Evolutionary conservation across 2,797 vertebrate species (phyloP), one percentile per base, ranked within the genome.

Genomic region (Periophthalmus magnuspinnatus): DNA sequence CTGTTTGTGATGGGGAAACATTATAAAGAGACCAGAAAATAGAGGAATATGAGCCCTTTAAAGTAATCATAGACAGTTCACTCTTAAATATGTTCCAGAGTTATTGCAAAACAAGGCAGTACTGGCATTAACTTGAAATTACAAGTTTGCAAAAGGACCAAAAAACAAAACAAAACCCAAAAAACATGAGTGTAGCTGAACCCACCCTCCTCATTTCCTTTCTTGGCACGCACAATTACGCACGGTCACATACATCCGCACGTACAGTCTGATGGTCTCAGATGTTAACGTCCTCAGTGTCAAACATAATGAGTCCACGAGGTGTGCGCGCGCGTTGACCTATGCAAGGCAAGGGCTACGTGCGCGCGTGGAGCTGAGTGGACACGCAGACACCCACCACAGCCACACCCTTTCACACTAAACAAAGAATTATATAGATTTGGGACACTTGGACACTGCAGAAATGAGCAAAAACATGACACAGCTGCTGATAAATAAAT

Each of bases 381-480:
- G 85, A 75, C 80, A 76, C 62, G 72, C 62, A 58, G 41, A 11
- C 41, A 45, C 41, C 58, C 63, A 13, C 24, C 38, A 17, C 70
- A 67, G 90, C 90, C 87, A 89, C 90, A 85, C 88, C 90, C 90
- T 74, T 75, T 2, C n/a, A 11, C 64, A 48, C 74, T 84, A 84
- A 89, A 91, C 88, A 90, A 87, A 90, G 84, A 73, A 70, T 0
- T 66, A 50, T 34, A 17, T 58, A 70, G 60, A 54, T 19, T 34
- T 1, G 4, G 8, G 14, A 28, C 19, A 24, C 38, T 1, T 3
- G 2, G 16, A 5, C n/a, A 47, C 3, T 28, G 28, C 28, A 28
- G n/a, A 28, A 13, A 56, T 57, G 22, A 47, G 19, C 67, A n/a
- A 1, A 24, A 45, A 61, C 1, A 3, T 38, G 36, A 10, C 34